Conservation (phyloP, 2,797 vertebrate genomes). For the Chrysocyon brachyurus region DNA sequence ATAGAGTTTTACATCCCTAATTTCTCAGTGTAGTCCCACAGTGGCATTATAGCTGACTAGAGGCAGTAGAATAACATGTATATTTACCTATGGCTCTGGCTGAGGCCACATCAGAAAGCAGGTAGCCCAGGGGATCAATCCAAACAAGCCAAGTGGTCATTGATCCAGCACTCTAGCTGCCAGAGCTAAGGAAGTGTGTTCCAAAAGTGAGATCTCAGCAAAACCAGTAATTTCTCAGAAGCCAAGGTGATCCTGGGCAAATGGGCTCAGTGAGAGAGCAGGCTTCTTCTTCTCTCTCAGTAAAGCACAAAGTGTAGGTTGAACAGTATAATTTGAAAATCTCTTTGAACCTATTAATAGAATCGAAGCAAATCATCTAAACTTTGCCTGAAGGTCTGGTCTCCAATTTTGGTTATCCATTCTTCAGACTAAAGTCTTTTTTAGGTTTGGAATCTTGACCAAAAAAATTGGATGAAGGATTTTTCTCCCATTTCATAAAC, state of each 20-base stretch:
- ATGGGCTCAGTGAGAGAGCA: neutral
- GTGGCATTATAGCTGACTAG: neutral
- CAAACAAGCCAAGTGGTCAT: neutral
- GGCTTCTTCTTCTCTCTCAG: neutral
- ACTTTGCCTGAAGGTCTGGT: neutral
- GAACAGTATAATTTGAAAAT: neutral
- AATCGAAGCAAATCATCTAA: neutral
- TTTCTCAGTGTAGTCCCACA: neutral
- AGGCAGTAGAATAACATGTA: neutral
- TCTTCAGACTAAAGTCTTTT: neutral
- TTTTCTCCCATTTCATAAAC: conserved; percentile 13
- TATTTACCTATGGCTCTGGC: neutral
- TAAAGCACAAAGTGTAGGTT: neutral
- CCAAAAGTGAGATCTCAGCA: neutral
- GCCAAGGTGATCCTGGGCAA: neutral
- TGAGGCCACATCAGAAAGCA: neutral
- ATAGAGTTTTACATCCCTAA: neutral
- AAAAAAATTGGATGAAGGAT: neutral
- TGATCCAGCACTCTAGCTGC: neutral
- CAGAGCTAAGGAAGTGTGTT: neutral
- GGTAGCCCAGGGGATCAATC: neutral
- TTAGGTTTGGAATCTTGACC: neutral
- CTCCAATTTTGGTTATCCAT: neutral
- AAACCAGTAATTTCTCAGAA: neutral
- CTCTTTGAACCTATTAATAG: neutral